These are phyloP conservation scores for Gymnopithys bicolor DNA, from an alignment of 2,797 vertebrate genomes.

Conservation along the genomic window DNA sequence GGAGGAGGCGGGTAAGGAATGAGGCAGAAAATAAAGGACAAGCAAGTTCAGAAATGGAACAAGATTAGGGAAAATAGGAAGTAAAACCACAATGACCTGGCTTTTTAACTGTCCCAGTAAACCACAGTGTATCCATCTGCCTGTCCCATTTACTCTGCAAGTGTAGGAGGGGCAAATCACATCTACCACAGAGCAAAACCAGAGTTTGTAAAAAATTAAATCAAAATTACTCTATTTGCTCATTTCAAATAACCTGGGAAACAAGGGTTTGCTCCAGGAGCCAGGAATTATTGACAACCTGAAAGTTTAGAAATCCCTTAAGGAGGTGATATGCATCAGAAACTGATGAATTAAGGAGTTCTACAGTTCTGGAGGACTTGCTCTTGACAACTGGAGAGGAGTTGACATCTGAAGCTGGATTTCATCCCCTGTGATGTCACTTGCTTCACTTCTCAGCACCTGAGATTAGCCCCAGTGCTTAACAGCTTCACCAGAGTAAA, in stretches of 20 bases:
- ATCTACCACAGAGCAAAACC: not conserved
- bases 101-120: not conserved
- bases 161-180: not conserved
- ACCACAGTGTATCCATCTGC: not conserved
- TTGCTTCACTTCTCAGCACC: not conserved
- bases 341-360: not conserved
- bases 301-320: not conserved
- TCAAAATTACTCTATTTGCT: not conserved
- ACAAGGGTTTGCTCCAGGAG: not conserved
- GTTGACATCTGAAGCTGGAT: not conserved
- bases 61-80: not conserved
- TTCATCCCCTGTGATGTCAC: not conserved
- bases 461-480: not conserved
- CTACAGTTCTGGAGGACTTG: not conserved
- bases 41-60: not conserved
- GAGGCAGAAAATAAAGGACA: not conserved
- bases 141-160: not conserved
- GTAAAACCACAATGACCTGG: not conserved
- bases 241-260: not conserved
- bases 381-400: not conserved
- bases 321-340: not conserved
- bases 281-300: not conserved
- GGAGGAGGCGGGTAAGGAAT: not conserved
- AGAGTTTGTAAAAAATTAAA: not conserved
- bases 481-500: constrained; percentile 3